Conservation (phyloP, 2,113 vertebrate species). For the Neogale vison region DNA sequence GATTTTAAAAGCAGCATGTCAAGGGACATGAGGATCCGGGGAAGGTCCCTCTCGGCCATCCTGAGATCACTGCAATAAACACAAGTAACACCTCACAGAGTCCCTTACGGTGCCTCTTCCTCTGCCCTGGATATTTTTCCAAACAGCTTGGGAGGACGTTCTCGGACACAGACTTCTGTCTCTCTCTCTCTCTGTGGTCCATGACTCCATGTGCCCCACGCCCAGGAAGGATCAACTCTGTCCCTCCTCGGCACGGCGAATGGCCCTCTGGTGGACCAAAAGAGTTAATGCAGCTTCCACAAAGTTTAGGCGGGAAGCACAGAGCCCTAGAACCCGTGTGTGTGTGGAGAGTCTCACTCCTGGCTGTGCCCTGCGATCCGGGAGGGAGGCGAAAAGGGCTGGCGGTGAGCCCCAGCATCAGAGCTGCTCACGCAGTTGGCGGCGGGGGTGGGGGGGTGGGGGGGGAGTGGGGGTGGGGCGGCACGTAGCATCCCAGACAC, state of each 20-base stretch:
- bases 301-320: background rate
- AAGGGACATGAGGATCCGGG: background rate
- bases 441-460: too few species aligned
- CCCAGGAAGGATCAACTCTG: background rate
- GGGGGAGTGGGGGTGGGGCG: background rate
- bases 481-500: too few species aligned
- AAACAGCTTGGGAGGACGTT: background rate
- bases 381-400: background rate
- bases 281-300: background rate
- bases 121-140: background rate
- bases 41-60: background rate
- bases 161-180: background rate
- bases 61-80: background rate
- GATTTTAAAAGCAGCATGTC: background rate
- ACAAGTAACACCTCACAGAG: accelerated
- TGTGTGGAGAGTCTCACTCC: accelerated
- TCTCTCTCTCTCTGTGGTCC: background rate
- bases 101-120: background rate
- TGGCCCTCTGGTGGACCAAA: conserved; percentile 38
- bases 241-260: accelerated
- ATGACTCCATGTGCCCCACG: accelerated
- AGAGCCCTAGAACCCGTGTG: background rate
- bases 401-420: accelerated
- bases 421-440: background rate
- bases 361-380: background rate